These are phyloP conservation scores for Notarius lentiginosus DNA, from an alignment of 2,113 vertebrate genomes.

Conservation along the genomic window DNA sequence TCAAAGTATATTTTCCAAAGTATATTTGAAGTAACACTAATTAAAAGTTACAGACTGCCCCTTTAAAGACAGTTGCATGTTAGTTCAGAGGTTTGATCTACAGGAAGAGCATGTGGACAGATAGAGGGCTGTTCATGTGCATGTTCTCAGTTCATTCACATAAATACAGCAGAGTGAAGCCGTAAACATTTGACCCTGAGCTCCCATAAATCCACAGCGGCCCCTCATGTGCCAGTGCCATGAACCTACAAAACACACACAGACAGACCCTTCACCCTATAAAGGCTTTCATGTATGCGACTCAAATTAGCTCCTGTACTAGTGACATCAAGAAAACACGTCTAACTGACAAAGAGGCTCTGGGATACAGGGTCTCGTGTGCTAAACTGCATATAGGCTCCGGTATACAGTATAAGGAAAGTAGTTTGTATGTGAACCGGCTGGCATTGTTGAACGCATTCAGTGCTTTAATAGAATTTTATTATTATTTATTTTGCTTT, in stretches of 20 bases:
- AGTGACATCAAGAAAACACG: conserved; percentile 58
- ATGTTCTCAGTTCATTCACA: conserved; percentile 16
- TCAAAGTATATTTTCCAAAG: background rate
- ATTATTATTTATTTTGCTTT: conserved; percentile 41
- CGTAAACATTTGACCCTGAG: conserved; percentile 63
- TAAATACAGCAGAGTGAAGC: conserved; percentile 63
- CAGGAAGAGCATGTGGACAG: background rate
- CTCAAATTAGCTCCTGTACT: conserved; percentile 45
- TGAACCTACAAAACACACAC: conserved; percentile 68
- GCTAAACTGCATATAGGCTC: conserved; percentile 11
- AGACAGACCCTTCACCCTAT: conserved; percentile 60
- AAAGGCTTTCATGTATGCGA: conserved; percentile 69
- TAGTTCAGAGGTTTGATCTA: background rate
- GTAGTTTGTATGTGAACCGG: conserved; percentile 9
- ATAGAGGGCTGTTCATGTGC: background rate
- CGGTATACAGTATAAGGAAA: background rate
- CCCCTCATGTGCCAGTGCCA: conserved; percentile 64
- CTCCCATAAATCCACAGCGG: conserved; percentile 72
- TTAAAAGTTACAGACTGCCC: background rate
- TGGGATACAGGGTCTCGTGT: conserved; percentile 4
- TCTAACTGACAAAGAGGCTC: conserved; percentile 14
- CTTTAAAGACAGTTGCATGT: background rate
- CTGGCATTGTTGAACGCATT: conserved; percentile 32
- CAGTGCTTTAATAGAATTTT: conserved; percentile 1
- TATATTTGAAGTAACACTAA: background rate